Evolutionary conservation across 2,113 vertebrate species (phyloP).

Genomic region (Pomatorhinus ruficollis): DNA sequence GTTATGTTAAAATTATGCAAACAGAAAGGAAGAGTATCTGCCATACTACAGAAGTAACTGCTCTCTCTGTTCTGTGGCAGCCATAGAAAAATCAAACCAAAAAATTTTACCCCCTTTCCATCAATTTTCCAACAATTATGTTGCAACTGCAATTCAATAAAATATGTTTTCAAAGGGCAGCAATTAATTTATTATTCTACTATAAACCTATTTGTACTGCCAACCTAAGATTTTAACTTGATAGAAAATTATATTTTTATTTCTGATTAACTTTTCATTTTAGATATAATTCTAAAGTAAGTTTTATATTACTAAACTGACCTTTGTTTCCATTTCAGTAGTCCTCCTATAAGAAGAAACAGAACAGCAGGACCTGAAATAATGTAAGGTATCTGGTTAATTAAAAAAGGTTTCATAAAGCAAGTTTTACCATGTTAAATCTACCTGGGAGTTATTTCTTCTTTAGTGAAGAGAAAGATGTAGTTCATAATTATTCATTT

Average conservation of each 20-base stretch:
- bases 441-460: neutral
- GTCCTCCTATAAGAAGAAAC: neutral
- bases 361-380: neutral
- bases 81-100: neutral
- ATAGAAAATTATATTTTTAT: neutral
- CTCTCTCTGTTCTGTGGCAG: neutral
- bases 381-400: neutral
- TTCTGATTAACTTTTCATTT: neutral
- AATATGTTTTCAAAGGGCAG: neutral
- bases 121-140: neutral
- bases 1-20: neutral
- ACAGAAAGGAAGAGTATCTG: neutral
- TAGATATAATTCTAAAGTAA: neutral
- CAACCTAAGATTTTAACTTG: neutral
- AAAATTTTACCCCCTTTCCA: neutral
- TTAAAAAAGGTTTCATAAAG: slow-evolving; percentile 37
- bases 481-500: neutral
- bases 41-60: neutral
- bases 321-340: neutral
- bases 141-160: neutral
- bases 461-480: neutral
- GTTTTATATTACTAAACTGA: neutral
- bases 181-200: neutral
- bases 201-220: neutral
- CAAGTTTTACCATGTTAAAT: neutral